Conservation (phyloP, 2,888 invertebrate species). For the Argynnis bischoffii region DNA sequence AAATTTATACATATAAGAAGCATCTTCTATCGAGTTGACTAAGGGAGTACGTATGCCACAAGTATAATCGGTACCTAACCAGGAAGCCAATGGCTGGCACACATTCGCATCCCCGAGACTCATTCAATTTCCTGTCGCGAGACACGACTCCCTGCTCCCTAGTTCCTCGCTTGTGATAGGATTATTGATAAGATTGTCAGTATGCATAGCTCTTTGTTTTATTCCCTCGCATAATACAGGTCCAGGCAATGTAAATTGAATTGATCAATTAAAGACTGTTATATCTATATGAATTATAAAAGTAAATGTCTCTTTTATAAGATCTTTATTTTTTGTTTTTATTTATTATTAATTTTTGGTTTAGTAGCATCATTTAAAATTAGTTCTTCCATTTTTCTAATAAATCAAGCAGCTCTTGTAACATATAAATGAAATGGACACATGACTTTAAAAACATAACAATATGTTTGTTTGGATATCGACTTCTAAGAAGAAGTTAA, state of each 20-base stretch:
- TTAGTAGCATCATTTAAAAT: too few species aligned
- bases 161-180: conserved; percentile 47
- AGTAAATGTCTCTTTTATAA: not conserved
- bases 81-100: conserved; percentile 66
- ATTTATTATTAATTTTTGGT: too few species aligned
- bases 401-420: not conserved
- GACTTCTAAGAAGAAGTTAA: conserved; percentile 11
- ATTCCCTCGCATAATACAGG: conserved; percentile 1
- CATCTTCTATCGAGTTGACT: too few species aligned
- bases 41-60: not conserved
- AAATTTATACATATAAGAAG: too few species aligned
- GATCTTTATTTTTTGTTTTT: too few species aligned
- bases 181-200: conserved; percentile 41
- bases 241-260: not conserved
- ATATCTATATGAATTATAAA: not conserved
- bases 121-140: conserved; percentile 72
- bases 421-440: not conserved
- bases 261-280: not conserved
- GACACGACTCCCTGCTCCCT: conserved; percentile 41
- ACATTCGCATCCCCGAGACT: conserved; percentile 64
- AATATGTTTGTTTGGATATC: conserved; percentile 1
- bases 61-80: conserved; percentile 10
- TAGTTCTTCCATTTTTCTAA: not conserved
- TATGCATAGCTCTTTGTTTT: conserved; percentile 18
- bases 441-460: not conserved